phyloP scores from a whole-genome alignment of 2,113 vertebrate species.

The Alosa alosa region DNA sequence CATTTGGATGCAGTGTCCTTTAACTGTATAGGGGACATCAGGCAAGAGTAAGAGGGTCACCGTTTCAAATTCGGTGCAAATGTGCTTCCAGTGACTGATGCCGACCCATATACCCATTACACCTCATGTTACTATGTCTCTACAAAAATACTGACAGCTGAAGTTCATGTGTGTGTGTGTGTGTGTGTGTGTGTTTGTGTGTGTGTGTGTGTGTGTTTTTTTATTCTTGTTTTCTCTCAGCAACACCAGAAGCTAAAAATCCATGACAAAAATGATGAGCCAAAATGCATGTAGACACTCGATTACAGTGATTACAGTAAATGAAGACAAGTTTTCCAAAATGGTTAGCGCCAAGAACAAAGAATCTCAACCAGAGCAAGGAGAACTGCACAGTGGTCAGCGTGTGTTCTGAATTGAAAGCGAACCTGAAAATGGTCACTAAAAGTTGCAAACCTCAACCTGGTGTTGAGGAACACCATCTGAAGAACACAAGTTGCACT shows the following conservation, averaged over 20 bases:
- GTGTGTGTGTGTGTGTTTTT: neutral
- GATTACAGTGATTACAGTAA: neutral
- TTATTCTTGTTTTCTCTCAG: neutral
- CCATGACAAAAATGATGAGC: neutral
- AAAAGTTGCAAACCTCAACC: neutral
- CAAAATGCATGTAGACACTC: conserved; percentile 1
- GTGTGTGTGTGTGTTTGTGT: neutral
- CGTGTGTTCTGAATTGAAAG: neutral
- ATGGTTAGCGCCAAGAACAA: neutral
- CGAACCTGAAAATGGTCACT: neutral
- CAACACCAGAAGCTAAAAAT: neutral
- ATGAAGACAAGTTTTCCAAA: neutral
- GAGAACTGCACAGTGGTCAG: conserved; percentile 16
- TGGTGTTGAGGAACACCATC: neutral
- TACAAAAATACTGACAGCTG: conserved; percentile 47
- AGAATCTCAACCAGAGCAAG: neutral
- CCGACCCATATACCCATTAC: conserved; percentile 47
- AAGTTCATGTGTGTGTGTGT: conserved; percentile 13
- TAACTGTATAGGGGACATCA: conserved; percentile 56
- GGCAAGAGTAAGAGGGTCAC: conserved; percentile 65
- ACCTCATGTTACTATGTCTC: neutral
- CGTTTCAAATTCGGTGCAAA: conserved; percentile 64
- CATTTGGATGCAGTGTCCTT: conserved; percentile 26
- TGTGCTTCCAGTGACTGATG: conserved; percentile 73
- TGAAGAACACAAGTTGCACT: neutral